Base-by-base conservation (phyloP, 2,113 vertebrate genomes). In the Psephotus haematonotus region DNA sequence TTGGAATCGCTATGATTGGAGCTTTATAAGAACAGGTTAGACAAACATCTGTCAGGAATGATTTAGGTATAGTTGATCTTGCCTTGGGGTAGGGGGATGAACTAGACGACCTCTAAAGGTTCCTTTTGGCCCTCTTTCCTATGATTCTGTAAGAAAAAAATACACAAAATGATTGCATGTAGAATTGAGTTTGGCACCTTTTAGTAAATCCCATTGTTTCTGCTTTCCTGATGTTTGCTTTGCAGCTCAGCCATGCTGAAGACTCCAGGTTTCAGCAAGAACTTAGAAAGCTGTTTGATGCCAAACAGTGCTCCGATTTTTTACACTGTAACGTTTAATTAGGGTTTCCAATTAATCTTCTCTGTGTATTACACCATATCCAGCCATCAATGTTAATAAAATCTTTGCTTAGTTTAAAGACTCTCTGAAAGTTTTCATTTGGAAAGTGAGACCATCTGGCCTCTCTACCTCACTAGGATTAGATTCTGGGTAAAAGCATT, bases 361-460 rank as follows among this genome's bases (percentile, higher is more conserved):
- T 96, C 70, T 88, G 77, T 79, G 82, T 93, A 97, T 96, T 95
- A 92, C 59, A 83, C 94, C 85, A 92, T 92, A 90, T 86, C 95
- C 84, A 95, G 93, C 95, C 85, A 97, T 97, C 93, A 90, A 81
- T 94, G 94, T 97, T 97, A 98, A 97, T 97, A 98, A 97, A 97
- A 97, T 46, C 72, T 97, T 97, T 97, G 62, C 95, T 95, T 96
- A 94, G 92, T 96, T 97, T 79, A 94, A 95, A 92, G 95, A 96
- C 69, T 97, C 59, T 92, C 93, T 94, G 90, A 95, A 97, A 97
- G 97, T 95, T 97, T 98, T 96, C 92, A 90, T 95, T 97, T 93
- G 82, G 93, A 96, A 94, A 96, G 93, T 86, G 82, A 90, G 90
- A 95, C 96, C 97, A 97, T 98, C 96, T 98, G 97, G 95, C 84